Base-by-base conservation (phyloP, 2,113 vertebrate species). In the Crotalus viridis region DNA sequence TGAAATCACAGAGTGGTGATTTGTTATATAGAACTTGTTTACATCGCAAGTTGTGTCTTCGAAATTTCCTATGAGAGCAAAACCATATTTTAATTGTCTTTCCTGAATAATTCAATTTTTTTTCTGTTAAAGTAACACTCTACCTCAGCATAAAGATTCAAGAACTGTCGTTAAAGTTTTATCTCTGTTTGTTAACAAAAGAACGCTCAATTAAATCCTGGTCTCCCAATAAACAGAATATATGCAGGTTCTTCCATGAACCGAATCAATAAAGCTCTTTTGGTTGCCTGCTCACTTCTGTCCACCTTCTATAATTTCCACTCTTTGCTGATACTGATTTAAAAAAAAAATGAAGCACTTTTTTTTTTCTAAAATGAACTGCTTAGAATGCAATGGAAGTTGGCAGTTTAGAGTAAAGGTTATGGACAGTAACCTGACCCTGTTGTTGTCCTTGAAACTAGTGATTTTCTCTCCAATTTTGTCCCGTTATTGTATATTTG, bases 41-140 rank as follows among this genome's bases (percentile, higher is more conserved):
- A 55, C 3, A 90, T 46, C 39, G 19, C 39, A 91, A 93, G 22
- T 56, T 91, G 10, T 0, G 69, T 81, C 6, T 69, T 81, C 86
- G 57, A 92, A 94, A 90, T 48, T 0, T 43, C 8, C 24, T 43
- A 85, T 91, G 89, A 89, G 56, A 86, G 94, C 81, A 15, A 93
- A 93, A 92, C 91, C 52, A 91, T 91, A 94, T 0, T 88, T 74
- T 74, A 61, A 26, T 85, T 21, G 48, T 92, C 33, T 74, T 89
- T 54, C 22, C 26, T 52, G 56, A 51, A 22, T 61, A 87, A 87
- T 87, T 21, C 59, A 33, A 46, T 61, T 51, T 52, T n/a, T 54
- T 43, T 48, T 3, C 24, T 59, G 15, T n/a, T 61, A 91, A 61
- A 46, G 39, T 55, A 39, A 51, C 51, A 85, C 46, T 64, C 87